Evolutionary conservation across 2,797 vertebrate genomes (phyloP), one percentile per base, ranked within the genome.

Genomic region (Zenarchopterus dispar): DNA sequence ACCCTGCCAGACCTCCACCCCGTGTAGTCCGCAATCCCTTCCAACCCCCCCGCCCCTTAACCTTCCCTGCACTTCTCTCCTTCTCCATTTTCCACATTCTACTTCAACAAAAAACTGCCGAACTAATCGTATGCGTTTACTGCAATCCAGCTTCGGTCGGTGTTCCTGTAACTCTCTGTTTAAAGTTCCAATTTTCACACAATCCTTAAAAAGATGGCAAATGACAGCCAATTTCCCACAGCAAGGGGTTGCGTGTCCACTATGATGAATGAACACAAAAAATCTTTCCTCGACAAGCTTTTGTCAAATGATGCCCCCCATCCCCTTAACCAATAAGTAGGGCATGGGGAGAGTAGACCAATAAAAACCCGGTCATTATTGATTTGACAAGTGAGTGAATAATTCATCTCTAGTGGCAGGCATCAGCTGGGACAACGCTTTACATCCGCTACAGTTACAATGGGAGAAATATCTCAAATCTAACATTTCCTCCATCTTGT

Each of bases 321-420:
- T 69, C 75, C 74, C 45, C 33, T 65, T 82, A 91, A 84, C 75
- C 66, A 41, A 87, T 87, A 88, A 89, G 87, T 89, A 91, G 90
- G 86, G 76, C 89, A 86, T 68, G 80, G 80, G 67, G 67, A 90
- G 90, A 89, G 86, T 80, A 77, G 87, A 81, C 76, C 84, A 86
- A 80, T 73, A 83, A 90, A 86, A 86, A 79, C 81, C 70, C 78
- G 61, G 78, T 90, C 78, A 75, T 90, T 90, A 93, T 92, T 89
- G 80, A 90, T 93, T 91, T 90, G 88, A 91, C 89, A 92, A 82
- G 88, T 70, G 88, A 85, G 80, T 92, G 86, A 93, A 93, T 92
- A 88, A 93, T 93, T 93, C 65, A 93, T 89, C 68, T 80, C 67
- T 70, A 52, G 76, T 85, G 71, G 78, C 78, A 82, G 81, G 84